These are phyloP conservation scores for Dinomys branickii DNA, from an alignment of 2,113 vertebrate genomes.

Conservation along the genomic window DNA sequence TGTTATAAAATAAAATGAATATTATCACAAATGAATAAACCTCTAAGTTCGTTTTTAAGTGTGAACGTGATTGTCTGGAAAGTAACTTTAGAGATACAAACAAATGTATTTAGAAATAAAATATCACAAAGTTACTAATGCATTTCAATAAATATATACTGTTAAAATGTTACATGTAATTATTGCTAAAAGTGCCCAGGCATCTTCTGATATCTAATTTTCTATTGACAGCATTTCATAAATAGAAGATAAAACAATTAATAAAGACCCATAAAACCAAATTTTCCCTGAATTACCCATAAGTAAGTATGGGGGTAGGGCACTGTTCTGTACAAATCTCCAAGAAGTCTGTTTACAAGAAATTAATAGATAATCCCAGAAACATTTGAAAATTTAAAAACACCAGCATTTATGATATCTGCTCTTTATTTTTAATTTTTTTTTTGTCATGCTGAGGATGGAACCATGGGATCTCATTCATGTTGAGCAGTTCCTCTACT, in stretches of 20 bases:
- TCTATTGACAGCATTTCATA: not conserved
- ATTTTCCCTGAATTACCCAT: not conserved
- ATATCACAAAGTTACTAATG: not conserved
- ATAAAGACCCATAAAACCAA: not conserved
- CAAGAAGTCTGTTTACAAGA: not conserved
- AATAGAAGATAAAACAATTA: not conserved
- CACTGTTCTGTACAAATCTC: not conserved
- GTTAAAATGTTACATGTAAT: not conserved
- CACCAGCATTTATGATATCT: not conserved
- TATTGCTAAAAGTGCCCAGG: not conserved
- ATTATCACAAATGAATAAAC: not conserved
- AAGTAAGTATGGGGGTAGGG: not conserved
- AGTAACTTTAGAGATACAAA: not conserved
- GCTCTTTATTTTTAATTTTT: not conserved
- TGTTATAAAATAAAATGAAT: not conserved
- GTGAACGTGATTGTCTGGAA: not conserved
- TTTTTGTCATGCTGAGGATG: not conserved
- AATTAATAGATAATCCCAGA: not conserved
- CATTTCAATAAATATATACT: not conserved
- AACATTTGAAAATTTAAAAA: not conserved
- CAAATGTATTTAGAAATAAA: slow-evolving; percentile 11
- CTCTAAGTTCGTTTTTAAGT: not conserved
- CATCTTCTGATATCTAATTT: not conserved
- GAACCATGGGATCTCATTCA: too few relatives aligned
- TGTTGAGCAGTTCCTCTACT: too few relatives aligned